Evolutionary conservation across 2,888 invertebrate genomes (phyloP), one percentile per base, ranked within the genome.

Genomic region (Cephus pygmeus): DNA sequence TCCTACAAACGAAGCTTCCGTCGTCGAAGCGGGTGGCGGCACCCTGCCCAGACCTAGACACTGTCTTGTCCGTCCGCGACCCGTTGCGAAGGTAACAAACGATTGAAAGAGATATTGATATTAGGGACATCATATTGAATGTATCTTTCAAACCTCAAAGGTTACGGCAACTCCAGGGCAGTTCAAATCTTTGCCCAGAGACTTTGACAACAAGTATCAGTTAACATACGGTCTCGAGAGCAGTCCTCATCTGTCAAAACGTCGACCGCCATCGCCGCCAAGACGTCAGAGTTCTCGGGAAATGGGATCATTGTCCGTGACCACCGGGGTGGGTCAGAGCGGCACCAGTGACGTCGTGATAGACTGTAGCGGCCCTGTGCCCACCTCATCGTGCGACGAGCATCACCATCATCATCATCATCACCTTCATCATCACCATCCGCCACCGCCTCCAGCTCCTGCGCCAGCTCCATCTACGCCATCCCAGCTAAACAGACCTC

Each of bases 21-120:
- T 86, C 36, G 90, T 91, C 85, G 96, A 96, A 85, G 96, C 89
- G 77, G 91, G 96, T 0, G 96, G 96, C 2, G 97, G 97, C 11
- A 98, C 98, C 0, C 91, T 98, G 81, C 97, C 98, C 0, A 94
- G 98, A 77, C 97, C 97, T 6, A 93, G 97, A 82, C 91, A 91
- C 80, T 96, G 96, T 1, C 92, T 96, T 23, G 96, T 97, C 34
- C 94, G 96, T 80, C 96, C 97, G 9, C 93, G 97, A 75, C 96
- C 97, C 0, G 95, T 97, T 23, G 96, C 97, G 12, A 97, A 97
- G 92, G 96, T 94, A 84, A 82, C 56, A 11, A 74, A 74, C 31
- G 3, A 69, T 30, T 33, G 1, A 33, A 69, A 12, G 30, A 69
- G 33, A 69, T 33, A 15, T 2, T 30, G 12, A 69, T 69, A 69